A percentile compares a stretch with the other conserved stretches of the same genome.
Conservation (phyloP, 2,797 vertebrate species). For the Falco novaeseelandiae region DNA sequence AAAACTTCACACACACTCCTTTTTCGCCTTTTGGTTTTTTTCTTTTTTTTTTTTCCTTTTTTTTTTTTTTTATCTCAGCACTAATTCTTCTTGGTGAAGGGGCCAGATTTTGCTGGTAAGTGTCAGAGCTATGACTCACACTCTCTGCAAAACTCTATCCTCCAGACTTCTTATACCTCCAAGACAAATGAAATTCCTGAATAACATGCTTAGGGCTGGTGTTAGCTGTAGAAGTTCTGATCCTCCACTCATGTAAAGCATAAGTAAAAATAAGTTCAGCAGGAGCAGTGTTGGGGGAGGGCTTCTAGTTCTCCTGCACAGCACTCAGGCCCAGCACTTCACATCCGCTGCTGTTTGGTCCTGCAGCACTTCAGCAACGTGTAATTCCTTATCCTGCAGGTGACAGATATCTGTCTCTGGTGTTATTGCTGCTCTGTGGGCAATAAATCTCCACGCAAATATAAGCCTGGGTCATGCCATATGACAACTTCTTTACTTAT, state of each 20-base stretch:
- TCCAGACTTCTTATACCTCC: background rate
- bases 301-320: background rate
- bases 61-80: background rate
- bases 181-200: background rate
- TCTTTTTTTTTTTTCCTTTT: background rate
- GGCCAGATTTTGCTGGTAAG: background rate
- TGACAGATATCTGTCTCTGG: background rate
- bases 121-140: background rate
- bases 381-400: background rate
- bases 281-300: background rate
- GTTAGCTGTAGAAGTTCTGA: background rate
- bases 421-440: conserved; percentile 2
- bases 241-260: background rate
- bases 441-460: conserved; percentile 26
- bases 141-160: background rate
- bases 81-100: background rate
- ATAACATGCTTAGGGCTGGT: background rate
- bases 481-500: conserved; percentile 57
- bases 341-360: background rate
- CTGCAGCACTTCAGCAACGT: background rate
- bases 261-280: background rate
- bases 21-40: background rate
- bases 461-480: conserved; percentile 28
- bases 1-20: background rate
- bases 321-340: background rate